Evolutionary conservation across 1,140 invertebrate genomes (phyloP).

Genomic region (Oreohelix idahoensis): DNA sequence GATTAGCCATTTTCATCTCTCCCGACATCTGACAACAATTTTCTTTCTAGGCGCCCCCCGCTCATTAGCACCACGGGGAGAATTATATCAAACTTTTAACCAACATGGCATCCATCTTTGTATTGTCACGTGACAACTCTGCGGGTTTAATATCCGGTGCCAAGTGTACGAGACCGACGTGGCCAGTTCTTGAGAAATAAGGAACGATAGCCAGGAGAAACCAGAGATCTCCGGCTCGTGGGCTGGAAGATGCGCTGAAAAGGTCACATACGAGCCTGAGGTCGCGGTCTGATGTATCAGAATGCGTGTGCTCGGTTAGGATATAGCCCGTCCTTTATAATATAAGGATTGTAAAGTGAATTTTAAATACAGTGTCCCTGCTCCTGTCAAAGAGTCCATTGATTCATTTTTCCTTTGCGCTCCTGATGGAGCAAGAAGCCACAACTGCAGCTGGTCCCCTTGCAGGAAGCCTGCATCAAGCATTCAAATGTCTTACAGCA

Average conservation of each 20-base stretch:
- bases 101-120: constrained; percentile 18
- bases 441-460: too few species aligned
- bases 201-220: background rate
- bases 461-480: too few species aligned
- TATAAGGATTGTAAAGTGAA: too few species aligned
- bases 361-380: too few species aligned
- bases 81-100: constrained; percentile 15
- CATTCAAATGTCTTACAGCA: too few species aligned
- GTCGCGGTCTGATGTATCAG: background rate
- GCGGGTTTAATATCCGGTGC: constrained; percentile 25
- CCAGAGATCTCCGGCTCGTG: too few species aligned
- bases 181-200: background rate
- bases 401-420: too few species aligned
- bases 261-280: background rate
- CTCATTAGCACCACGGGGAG: constrained; percentile 21
- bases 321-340: too few species aligned
- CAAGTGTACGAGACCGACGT: background rate
- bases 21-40: constrained; percentile 4
- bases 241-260: background rate
- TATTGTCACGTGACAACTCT: constrained; percentile 19
- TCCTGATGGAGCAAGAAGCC: too few species aligned
- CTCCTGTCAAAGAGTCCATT: too few species aligned
- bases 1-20: constrained; percentile 16
- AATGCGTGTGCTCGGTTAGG: too few species aligned
- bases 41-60: background rate